phyloP scores from a whole-genome alignment of 2,888 invertebrate species.

The Leuctra nigra region DNA sequence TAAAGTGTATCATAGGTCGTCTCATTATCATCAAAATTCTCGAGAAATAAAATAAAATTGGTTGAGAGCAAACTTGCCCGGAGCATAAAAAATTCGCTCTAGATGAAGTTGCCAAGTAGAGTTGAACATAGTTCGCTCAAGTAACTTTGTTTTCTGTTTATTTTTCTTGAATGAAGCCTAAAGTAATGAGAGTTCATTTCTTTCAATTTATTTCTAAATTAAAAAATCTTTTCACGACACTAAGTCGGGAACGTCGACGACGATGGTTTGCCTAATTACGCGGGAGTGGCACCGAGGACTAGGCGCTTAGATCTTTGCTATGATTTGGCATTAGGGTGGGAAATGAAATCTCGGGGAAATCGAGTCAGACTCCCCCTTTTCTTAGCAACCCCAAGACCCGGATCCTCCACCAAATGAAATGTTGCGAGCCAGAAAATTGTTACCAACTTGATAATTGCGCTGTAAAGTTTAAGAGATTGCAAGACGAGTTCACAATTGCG shows the following conservation, averaged over 20 bases:
- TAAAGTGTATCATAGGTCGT: too few relatives aligned
- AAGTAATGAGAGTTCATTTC: slow-evolving; percentile 5
- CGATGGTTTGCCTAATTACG: slow-evolving; percentile 13
- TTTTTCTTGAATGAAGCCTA: neutral
- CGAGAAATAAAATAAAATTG: neutral
- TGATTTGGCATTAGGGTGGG: slow-evolving; percentile 23
- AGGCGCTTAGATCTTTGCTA: neutral
- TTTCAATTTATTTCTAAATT: slow-evolving; percentile 18
- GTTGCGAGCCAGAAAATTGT: slow-evolving; percentile 27
- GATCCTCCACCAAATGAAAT: slow-evolving; percentile 24
- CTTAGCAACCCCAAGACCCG: neutral
- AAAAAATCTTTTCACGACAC: slow-evolving; percentile 17
- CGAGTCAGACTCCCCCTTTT: neutral
- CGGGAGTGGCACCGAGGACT: too few relatives aligned
- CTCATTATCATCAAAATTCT: slow-evolving; percentile 6
- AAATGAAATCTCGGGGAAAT: slow-evolving; percentile 24
- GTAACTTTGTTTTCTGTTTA: slow-evolving; percentile 3
- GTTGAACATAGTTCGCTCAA: slow-evolving; percentile 1
- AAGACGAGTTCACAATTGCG: slow-evolving; percentile 13
- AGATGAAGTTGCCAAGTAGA: slow-evolving; percentile 1
- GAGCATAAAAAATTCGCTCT: neutral
- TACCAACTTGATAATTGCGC: slow-evolving; percentile 28
- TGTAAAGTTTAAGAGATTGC: slow-evolving; percentile 15
- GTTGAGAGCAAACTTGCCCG: neutral
- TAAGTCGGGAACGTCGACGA: slow-evolving; percentile 8